Conservation (phyloP, 2,113 vertebrate species). For the Oncorhynchus tshawytscha region DNA sequence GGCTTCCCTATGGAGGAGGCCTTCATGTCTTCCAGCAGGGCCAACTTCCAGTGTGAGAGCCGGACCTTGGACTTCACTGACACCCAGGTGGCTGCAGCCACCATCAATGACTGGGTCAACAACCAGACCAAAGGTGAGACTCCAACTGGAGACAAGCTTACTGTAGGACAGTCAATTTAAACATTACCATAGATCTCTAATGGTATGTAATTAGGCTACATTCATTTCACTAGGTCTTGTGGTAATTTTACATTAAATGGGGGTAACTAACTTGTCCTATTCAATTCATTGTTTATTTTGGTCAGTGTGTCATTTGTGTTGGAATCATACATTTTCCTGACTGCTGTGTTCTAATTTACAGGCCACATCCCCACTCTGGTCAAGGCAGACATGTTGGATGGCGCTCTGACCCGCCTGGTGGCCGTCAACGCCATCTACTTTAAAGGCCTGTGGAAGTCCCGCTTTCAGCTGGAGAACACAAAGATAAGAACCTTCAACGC, state of each 20-base stretch:
- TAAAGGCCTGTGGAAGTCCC: constrained; percentile 93
- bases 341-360: constrained; percentile 52
- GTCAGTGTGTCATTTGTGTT: background rate
- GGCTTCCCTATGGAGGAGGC: constrained; percentile 80
- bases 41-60: constrained; percentile 85
- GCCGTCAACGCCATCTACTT: constrained; percentile 90
- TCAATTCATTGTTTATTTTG: no score
- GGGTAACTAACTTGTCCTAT: no score
- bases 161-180: no score
- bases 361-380: constrained; percentile 88
- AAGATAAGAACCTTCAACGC: constrained; percentile 83
- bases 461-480: constrained; percentile 88
- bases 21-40: constrained; percentile 85
- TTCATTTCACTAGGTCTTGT: no score
- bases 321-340: background rate
- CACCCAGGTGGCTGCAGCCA: constrained; percentile 72
- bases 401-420: constrained; percentile 80
- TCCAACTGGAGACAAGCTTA: no score
- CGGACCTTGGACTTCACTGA: constrained; percentile 79
- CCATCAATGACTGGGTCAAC: constrained; percentile 89
- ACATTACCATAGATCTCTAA: no score
- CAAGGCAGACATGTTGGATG: constrained; percentile 79
- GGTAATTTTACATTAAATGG: background rate
- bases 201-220: no score
- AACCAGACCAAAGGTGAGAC: constrained; percentile 85